A percentile compares a stretch with the other conserved stretches of the same genome.
Conservation (phyloP, 2,113 vertebrate genomes). For the Solenodon paradoxus region DNA sequence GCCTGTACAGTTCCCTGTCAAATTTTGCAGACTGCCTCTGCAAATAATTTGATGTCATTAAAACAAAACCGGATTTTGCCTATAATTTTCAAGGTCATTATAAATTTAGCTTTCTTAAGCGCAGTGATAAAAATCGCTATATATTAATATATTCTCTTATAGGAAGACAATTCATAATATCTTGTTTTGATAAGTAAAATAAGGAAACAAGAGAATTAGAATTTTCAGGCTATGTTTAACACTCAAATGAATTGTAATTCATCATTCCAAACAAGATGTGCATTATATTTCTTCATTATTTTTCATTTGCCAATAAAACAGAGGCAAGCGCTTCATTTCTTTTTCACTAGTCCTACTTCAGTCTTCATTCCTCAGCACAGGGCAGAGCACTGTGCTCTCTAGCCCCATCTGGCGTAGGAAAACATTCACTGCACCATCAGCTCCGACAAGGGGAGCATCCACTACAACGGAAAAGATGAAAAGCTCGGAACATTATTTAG, state of each 20-base stretch:
- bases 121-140: neutral
- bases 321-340: neutral
- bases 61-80: neutral
- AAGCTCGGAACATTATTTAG: neutral
- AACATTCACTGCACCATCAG: neutral
- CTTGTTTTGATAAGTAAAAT: neutral
- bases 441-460: neutral
- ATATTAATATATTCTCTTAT: neutral
- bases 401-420: slow-evolving; percentile 32
- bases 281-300: neutral
- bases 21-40: slow-evolving; percentile 14
- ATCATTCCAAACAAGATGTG: neutral
- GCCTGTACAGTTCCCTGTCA: neutral
- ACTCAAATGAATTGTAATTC: neutral
- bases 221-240: neutral
- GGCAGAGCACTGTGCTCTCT: neutral
- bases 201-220: neutral
- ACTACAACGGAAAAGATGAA: neutral
- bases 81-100: neutral
- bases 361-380: neutral
- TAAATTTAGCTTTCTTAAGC: neutral
- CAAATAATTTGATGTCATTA: neutral
- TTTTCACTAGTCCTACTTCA: no score
- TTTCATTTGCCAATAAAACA: neutral
- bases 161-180: neutral